Evolutionary conservation across 2,113 vertebrate genomes (phyloP), one percentile per base, ranked within the genome.

Genomic region (Eulemur macaco): DNA sequence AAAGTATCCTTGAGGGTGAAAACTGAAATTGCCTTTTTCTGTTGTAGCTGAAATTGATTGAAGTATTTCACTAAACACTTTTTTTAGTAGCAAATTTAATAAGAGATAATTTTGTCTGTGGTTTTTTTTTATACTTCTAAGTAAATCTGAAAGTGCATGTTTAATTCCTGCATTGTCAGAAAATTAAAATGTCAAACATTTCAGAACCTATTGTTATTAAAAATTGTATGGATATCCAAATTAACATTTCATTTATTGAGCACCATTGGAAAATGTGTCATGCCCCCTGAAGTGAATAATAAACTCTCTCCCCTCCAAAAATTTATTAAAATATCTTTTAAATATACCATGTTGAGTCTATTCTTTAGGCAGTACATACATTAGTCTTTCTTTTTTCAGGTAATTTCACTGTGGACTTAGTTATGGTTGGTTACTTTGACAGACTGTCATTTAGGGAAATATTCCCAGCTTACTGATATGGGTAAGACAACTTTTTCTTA

Each of bases 141-240:
- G 52, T 68, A 88, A 60, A 21, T 71, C 66, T 13, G 5, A 69
- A 92, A 69, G 15, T 54, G 4, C 42, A 77, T 39, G 29, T 42
- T 69, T 84, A 31, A 71, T 66, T 39, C 29, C 23, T 71, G 3
- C 29, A 27, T 34, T 83, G 31, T 76, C 31, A 77, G 25, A 76
- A 93, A 96, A 89, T 77, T 37, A 86, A 89, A 95, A 66, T 54
- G 27, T 50, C 66, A 7, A 95, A 54, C 25, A 77, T 13, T 29
- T 81, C 27, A 90, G 47, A 89, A 95, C 6, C 23, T 42, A 39
- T 6, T 34, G 23, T 52, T 81, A 64, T 21, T 94, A 85, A 90
- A 90, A 94, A 56, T 63, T 64, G 14, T 18, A 34, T 37, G 14
- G 3, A n/a, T 83, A 93, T 6, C 3, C 29, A 93, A 91, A 78